Base-by-base conservation (phyloP, 2,113 vertebrate genomes). In the Gila orcuttii region DNA sequence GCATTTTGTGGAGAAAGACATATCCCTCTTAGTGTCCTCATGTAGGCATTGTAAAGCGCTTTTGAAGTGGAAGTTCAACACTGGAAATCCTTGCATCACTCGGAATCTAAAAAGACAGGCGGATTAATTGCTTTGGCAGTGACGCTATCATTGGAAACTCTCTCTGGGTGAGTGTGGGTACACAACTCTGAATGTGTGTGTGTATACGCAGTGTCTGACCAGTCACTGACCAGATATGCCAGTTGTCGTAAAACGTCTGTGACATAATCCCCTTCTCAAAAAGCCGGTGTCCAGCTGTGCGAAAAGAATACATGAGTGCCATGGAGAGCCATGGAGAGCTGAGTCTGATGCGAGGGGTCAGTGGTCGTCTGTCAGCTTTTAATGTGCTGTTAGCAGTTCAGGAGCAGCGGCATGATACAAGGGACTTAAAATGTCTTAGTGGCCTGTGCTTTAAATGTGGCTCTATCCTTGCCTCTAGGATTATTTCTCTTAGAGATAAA, bases 401-500 rank as follows among this genome's bases (percentile, higher is more conserved):
- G 79, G 84, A 88, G 88, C 71, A 84, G 50, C 50, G 36, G 75
- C 69, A 80, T 73, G 79, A 87, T 89, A 90, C 87, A 88, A 88
- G 90, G 79, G 87, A 89, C 25, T 91, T 90, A 90, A 77, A 66
- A 81, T 80, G 77, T 59, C 68, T 87, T 86, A 89, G 83, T 75
- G 80, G 39, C 74, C 82, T n/a, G n/a, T 62, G 62, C 74, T 77
- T 59, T 39, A 42, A 73, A 21, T 73, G 64, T 33, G 15, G 55
- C 82, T 74, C 45, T 52, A n/a, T 69, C 62, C 33, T 79, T 47
- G 82, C 87, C 84, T n/a, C 17, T 71, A 28, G 87, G 87, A 92
- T 90, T 91, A 89, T 84, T 82, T 89, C 87, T 89, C 78, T 71
- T 69, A 87, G 75, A 89, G 91, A 90, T 89, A 89, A 64, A 88